Base-by-base conservation (phyloP, 2,888 invertebrate species). In the Synanthedon myopaeformis region DNA sequence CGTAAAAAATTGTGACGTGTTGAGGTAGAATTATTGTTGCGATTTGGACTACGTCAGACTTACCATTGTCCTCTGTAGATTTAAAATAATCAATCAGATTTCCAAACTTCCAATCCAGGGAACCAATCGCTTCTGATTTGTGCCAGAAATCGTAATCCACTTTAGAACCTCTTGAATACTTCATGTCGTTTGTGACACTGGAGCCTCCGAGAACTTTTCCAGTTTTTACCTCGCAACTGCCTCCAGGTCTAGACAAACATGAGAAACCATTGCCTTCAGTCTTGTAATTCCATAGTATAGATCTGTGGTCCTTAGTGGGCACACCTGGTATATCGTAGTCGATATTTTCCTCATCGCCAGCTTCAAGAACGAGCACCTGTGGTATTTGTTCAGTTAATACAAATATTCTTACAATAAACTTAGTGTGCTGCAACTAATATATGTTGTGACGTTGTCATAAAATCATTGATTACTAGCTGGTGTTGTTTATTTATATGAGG, bases 141-240 rank as follows among this genome's bases (percentile, higher is more conserved):
- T 82, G 77, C 88, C 88, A 88, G 0, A 73, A 77, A 54, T 87
- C 86, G 52, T 84, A 88, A 58, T 88, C 88, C 12, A 68, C 71
- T 58, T 82, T 85, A 14, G 77, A 74, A 0, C 88, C 88, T 58
- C 88, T 69, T 1, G 82, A 82, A 59, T 88, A 88, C 67, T 88
- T 88, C 86, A 87, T 86, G 54, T 86, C 83, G 35, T 82, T 83
- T 6, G 70, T 78, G 2, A 86, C 87, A 41, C 83, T 82, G 49
- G 87, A 86, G 0, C 88, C 88, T 4, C 88, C 88, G 0, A 88
- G 67, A 1, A 85, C 86, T 64, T 84, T 87, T 2, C 86, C 88
- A 2, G 80, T 82, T 54, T 72, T 74, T 19, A 88, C 80, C 56
- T 85, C 84, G 55, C 88, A 87, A 58, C 76, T 78, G 12, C 85